These are phyloP conservation scores for Hirtodrosophila trivittata DNA, from an alignment of 2,888 invertebrate species.

Conservation along the genomic window DNA sequence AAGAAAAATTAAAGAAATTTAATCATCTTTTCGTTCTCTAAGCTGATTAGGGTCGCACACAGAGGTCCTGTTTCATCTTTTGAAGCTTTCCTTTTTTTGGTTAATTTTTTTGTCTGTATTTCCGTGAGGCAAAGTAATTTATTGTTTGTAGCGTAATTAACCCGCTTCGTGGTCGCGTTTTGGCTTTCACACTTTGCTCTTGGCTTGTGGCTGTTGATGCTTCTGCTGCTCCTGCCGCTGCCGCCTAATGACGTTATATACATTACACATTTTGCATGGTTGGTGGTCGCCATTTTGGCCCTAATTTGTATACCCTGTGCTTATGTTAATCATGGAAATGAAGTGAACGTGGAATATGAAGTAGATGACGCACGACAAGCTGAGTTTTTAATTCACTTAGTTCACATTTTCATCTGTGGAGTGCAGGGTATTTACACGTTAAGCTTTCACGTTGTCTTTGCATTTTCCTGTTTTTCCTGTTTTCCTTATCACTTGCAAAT, in stretches of 20 bases:
- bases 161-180: slow-evolving; percentile 56
- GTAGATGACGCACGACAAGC: too few species aligned
- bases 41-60: slow-evolving; percentile 74
- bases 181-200: slow-evolving; percentile 57
- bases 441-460: not conserved
- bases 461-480: not conserved
- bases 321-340: not conserved
- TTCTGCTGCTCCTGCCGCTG: not conserved
- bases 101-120: slow-evolving; percentile 15
- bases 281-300: slow-evolving; percentile 11
- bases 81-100: not conserved
- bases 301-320: slow-evolving; percentile 32
- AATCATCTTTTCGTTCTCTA: slow-evolving; percentile 66
- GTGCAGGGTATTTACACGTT: not conserved
- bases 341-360: too few species aligned
- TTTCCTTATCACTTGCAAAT: slow-evolving; percentile 9
- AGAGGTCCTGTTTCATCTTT: slow-evolving; percentile 11
- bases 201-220: not conserved
- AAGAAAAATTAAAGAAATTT: slow-evolving; percentile 46
- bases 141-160: slow-evolving; percentile 77
- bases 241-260: slow-evolving; percentile 49
- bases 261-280: slow-evolving; percentile 40
- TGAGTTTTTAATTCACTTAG: too few species aligned
- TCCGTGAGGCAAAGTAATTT: slow-evolving; percentile 62
- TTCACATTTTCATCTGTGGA: too few species aligned